Base-by-base conservation (phyloP, 1,140 invertebrate genomes). In the Cotesia typhae region DNA sequence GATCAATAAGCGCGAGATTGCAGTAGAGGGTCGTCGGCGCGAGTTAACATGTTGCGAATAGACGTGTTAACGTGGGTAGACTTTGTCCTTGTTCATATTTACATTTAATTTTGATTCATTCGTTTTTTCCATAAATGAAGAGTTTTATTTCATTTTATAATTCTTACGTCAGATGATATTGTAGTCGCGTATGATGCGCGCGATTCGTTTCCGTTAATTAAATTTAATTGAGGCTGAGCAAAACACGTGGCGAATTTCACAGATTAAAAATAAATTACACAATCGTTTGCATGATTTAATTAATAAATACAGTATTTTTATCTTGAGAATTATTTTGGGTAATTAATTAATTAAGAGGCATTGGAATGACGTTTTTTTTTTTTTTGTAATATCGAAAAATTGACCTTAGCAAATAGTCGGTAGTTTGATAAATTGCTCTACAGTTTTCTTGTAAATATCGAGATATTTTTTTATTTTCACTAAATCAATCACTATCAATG, bases 1-100 rank as follows among this genome's bases (percentile, higher is more conserved):
- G 76, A 81, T 81, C 77, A 79, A 80, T 80, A 80, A 76, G 65
- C 38, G 72, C 53, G 73, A 69, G 51, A 28, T 28, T 67, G 78
- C 76, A 75, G 78, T 75, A 76, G 64, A 72, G 75, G 73, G 72
- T 72, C 64, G 67, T 74, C 75, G 74, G 71, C 73, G 74, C 74
- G 59, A 73, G 61, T 73, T 67, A 52, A 7, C 20, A 35, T 36
- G 47, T 63, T 47, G 67, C 47, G 63, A 70, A 57, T 14, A 55
- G 70, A 60, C 9, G 17, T 17, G 17, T 41, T 41, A 2, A 47
- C 41, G 73, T 74, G 52, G 76, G 73, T 72, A 76, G 71, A 75
- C 69, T 69, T 36, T 72, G 76, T 68, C 77, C 75, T 80, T 77
- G 75, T 66, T 77, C 64, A 47, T 59, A 65, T 68, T 72, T 68